These are phyloP conservation scores for Rugalucina vietnamica DNA, from an alignment of 2,888 invertebrate genomes.

Conservation along the genomic window DNA sequence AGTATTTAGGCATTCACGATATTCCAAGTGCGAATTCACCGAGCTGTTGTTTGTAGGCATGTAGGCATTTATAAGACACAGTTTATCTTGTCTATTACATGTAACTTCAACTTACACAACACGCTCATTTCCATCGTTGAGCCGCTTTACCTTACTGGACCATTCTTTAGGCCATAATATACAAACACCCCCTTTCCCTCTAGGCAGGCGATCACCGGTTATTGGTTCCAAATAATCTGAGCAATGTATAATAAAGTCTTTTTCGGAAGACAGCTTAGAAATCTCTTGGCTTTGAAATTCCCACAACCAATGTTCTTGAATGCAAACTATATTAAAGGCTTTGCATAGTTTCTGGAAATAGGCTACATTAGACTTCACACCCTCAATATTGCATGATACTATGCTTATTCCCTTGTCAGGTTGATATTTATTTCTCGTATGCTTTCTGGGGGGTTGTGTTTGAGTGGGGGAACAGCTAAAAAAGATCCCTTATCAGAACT, in stretches of 20 bases:
- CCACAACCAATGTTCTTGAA: constrained; percentile 12
- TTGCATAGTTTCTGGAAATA: constrained; percentile 3
- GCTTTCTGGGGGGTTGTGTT: too few relatives aligned
- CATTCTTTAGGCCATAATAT: neutral
- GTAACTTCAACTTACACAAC: neutral
- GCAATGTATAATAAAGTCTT: neutral
- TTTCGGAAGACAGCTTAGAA: neutral
- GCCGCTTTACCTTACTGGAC: constrained; percentile 8
- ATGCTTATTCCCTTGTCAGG: neutral
- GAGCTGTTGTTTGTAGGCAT: neutral
- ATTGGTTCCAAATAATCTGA: neutral
- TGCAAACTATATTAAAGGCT: neutral
- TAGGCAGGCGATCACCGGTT: neutral
- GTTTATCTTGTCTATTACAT: neutral
- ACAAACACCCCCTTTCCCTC: neutral
- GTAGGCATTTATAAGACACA: neutral
- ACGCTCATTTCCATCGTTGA: constrained; percentile 2
- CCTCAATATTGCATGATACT: neutral
- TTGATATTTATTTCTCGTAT: too few relatives aligned
- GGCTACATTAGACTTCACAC: neutral
- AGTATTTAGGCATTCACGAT: neutral
- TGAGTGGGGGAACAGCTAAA: too few relatives aligned
- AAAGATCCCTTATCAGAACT: too few relatives aligned
- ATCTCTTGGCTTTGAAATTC: neutral
- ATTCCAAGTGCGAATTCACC: neutral